phyloP scores from a whole-genome alignment of 1,140 invertebrate genomes.

The Drosophila pruinosa region DNA sequence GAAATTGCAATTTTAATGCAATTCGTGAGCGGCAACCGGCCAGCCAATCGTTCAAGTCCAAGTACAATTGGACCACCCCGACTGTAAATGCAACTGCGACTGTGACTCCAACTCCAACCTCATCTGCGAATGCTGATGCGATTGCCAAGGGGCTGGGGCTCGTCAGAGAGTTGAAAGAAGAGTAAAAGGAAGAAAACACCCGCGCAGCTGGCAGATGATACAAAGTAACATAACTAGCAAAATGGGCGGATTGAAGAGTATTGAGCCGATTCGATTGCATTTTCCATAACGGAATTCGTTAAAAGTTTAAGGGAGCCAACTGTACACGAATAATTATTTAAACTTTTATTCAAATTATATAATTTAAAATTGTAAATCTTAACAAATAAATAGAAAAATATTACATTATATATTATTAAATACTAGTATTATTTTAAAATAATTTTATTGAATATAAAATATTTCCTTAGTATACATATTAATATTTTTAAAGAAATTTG shows the following conservation, averaged over 20 bases:
- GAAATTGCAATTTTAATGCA: conserved; percentile 83
- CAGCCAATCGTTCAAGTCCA: conserved; percentile 76
- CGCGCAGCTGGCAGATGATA: conserved; percentile 1
- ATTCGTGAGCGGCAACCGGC: conserved; percentile 67
- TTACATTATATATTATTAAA: no score
- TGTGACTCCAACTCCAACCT: conserved; percentile 42
- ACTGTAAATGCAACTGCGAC: conserved; percentile 31
- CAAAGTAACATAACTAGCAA: conserved; percentile 17
- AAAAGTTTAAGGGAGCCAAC: no score
- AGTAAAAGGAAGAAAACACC: conserved; percentile 7
- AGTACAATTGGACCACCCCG: conserved; percentile 79
- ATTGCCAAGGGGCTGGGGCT: conserved; percentile 23
- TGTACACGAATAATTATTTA: no score
- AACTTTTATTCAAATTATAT: not conserved
- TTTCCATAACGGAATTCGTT: not conserved
- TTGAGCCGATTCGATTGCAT: not conserved
- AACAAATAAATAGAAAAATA: no score
- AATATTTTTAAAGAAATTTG: no score
- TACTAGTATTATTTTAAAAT: no score
- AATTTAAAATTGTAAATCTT: no score
- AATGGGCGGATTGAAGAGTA: conserved; percentile 48
- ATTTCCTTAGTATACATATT: no score
- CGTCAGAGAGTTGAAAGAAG: conserved; percentile 1
- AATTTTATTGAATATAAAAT: no score
- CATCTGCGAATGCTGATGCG: conserved; percentile 10